These are phyloP conservation scores for Bryconaethiops microstoma DNA, from an alignment of 2,797 vertebrate species.

Conservation along the genomic window DNA sequence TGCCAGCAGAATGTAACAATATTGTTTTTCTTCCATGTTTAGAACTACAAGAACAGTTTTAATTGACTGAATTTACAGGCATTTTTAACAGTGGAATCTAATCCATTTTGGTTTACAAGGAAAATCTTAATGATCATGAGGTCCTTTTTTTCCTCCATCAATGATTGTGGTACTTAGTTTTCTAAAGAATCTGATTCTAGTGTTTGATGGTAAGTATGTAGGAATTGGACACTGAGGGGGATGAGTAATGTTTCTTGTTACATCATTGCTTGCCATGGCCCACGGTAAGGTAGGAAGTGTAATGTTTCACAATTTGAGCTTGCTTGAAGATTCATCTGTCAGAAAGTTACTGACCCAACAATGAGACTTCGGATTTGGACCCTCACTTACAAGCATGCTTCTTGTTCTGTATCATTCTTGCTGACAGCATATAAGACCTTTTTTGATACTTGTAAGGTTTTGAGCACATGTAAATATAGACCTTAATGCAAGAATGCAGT, in stretches of 20 bases:
- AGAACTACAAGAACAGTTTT: slow-evolving; percentile 52
- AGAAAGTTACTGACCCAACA: slow-evolving; percentile 28
- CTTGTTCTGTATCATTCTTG: slow-evolving; percentile 33
- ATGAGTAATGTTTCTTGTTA: background rate
- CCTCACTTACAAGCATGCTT: slow-evolving; percentile 47
- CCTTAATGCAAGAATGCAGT: slow-evolving; percentile 37
- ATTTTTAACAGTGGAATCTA: slow-evolving; percentile 55
- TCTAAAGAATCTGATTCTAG: slow-evolving; percentile 29
- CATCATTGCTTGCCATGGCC: slow-evolving; percentile 23
- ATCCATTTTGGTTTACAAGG: slow-evolving; percentile 29
- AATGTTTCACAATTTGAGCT: slow-evolving; percentile 35
- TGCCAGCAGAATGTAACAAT: slow-evolving; percentile 55
- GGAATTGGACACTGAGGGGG: background rate
- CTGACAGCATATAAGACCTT: slow-evolving; percentile 32
- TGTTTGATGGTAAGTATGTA: slow-evolving; percentile 19
- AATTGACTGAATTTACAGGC: slow-evolving; percentile 50
- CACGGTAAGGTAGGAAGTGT: slow-evolving; percentile 9
- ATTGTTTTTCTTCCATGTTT: slow-evolving; percentile 35
- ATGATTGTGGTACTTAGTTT: slow-evolving; percentile 33
- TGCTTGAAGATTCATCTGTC: slow-evolving; percentile 44
- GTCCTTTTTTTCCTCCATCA: background rate
- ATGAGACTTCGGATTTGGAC: slow-evolving; percentile 7
- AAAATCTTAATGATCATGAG: slow-evolving; percentile 1
- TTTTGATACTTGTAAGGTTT: slow-evolving; percentile 31
- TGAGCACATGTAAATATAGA: slow-evolving; percentile 57